A percentile compares a stretch with the other conserved stretches of the same genome.
Conservation (phyloP, 2,888 invertebrate species). For the Leptopilina myrica region DNA sequence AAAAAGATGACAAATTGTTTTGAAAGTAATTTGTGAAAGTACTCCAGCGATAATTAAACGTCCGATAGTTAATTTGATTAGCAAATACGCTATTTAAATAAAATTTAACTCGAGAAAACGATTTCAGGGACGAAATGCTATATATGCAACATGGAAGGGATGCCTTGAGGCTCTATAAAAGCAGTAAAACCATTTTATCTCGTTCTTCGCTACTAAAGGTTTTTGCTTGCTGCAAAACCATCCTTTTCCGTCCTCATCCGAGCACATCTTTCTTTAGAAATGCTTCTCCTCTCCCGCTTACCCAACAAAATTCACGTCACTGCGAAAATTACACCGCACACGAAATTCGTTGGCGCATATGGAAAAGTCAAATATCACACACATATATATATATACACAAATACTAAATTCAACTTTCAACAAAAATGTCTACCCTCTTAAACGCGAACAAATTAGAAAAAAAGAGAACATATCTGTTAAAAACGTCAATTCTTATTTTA, state of each 20-base stretch:
- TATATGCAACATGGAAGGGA: background rate
- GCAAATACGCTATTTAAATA: constrained; percentile 21
- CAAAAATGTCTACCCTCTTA: background rate
- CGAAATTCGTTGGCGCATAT: background rate
- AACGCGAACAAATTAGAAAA: background rate
- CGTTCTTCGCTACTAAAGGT: constrained; percentile 26
- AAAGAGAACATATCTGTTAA: too few relatives aligned
- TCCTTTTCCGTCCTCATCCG: constrained; percentile 11
- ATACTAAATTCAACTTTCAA: background rate
- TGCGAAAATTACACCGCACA: constrained; percentile 7
- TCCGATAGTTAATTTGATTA: constrained; percentile 22
- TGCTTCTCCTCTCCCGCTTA: background rate
- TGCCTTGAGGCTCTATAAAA: constrained; percentile 21
- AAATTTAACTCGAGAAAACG: constrained; percentile 17
- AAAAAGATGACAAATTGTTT: background rate
- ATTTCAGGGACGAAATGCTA: constrained; percentile 17
- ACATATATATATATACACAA: too few relatives aligned
- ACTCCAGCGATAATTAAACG: constrained; percentile 11
- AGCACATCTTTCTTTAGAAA: constrained; percentile 24
- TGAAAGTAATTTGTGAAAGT: background rate
- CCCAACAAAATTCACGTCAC: constrained; percentile 16
- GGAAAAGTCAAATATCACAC: constrained; percentile 12
- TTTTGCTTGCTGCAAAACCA: constrained; percentile 20
- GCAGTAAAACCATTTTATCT: constrained; percentile 33
- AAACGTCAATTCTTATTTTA: background rate